Evolutionary conservation across 2,113 vertebrate species (phyloP).

Genomic region (Verasper variegatus): DNA sequence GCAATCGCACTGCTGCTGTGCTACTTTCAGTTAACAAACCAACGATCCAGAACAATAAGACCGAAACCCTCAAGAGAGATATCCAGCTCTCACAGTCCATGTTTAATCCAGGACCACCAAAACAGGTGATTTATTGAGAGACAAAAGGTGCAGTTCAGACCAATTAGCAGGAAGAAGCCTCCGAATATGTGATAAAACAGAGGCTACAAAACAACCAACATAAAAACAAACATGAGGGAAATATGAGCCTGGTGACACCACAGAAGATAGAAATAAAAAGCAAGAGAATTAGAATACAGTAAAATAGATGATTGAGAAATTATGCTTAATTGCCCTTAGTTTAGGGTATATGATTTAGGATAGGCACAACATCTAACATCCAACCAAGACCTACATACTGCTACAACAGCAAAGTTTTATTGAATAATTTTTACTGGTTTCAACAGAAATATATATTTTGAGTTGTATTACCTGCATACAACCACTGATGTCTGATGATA

Average conservation of each 20-base stretch:
- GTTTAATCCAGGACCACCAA: slow-evolving; percentile 50
- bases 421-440: too few relatives aligned
- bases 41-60: slow-evolving; percentile 45
- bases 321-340: background rate
- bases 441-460: too few relatives aligned
- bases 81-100: slow-evolving; percentile 1
- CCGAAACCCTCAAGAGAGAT: slow-evolving; percentile 37
- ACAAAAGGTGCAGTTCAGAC: slow-evolving; percentile 39
- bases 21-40: slow-evolving; percentile 38
- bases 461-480: too few relatives aligned
- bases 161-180: slow-evolving; percentile 36
- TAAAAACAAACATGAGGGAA: slow-evolving; percentile 18
- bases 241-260: slow-evolving; percentile 9
- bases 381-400: too few relatives aligned
- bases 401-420: too few relatives aligned
- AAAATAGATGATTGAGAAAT: background rate
- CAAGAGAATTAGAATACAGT: background rate
- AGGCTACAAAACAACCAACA: slow-evolving; percentile 6
- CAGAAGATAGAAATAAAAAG: background rate
- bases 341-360: background rate
- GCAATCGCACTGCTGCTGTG: slow-evolving; percentile 6
- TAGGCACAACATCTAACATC: background rate
- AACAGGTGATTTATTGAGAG: slow-evolving; percentile 41
- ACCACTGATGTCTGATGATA: too few relatives aligned
- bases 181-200: slow-evolving; percentile 13